Conservation (phyloP, 1,140 invertebrate species). For the Mylabris phalerata region DNA sequence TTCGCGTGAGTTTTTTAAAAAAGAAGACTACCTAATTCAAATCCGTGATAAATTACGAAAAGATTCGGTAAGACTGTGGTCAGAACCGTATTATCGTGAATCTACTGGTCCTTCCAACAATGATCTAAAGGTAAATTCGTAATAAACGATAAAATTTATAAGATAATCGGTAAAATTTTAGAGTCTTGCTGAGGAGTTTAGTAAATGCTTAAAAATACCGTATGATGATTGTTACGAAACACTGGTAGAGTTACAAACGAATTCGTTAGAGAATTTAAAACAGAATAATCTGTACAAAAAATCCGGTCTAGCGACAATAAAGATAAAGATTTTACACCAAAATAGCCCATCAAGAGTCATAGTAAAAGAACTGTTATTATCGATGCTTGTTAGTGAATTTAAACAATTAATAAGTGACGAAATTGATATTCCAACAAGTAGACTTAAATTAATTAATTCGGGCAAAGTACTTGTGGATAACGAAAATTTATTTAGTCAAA, state of each 20-base stretch:
- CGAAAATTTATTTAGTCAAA: slow-evolving; percentile 48
- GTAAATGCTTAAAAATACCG: slow-evolving; percentile 48
- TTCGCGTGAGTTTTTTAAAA: slow-evolving; percentile 25
- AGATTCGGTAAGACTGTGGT: slow-evolving; percentile 65
- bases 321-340: slow-evolving; percentile 48
- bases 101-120: slow-evolving; percentile 40
- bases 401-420: slow-evolving; percentile 48
- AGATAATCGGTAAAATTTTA: slow-evolving; percentile 37
- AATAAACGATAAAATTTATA: neutral
- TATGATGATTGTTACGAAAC: slow-evolving; percentile 45
- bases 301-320: slow-evolving; percentile 58
- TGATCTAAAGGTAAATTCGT: slow-evolving; percentile 43
- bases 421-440: slow-evolving; percentile 45
- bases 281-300: slow-evolving; percentile 54
- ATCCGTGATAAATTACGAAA: slow-evolving; percentile 56
- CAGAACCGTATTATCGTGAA: slow-evolving; percentile 57
- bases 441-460: slow-evolving; percentile 60
- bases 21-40: slow-evolving; percentile 56
- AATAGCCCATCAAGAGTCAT: slow-evolving; percentile 41
- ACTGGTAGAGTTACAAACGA: slow-evolving; percentile 54
- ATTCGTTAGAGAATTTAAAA: slow-evolving; percentile 60
- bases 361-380: slow-evolving; percentile 46
- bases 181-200: slow-evolving; percentile 53
- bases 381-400: slow-evolving; percentile 48
- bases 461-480: slow-evolving; percentile 57